Evolutionary conservation across 2,797 vertebrate species (phyloP), one percentile per base, ranked within the genome.

Genomic region (Helarctos malayanus): DNA sequence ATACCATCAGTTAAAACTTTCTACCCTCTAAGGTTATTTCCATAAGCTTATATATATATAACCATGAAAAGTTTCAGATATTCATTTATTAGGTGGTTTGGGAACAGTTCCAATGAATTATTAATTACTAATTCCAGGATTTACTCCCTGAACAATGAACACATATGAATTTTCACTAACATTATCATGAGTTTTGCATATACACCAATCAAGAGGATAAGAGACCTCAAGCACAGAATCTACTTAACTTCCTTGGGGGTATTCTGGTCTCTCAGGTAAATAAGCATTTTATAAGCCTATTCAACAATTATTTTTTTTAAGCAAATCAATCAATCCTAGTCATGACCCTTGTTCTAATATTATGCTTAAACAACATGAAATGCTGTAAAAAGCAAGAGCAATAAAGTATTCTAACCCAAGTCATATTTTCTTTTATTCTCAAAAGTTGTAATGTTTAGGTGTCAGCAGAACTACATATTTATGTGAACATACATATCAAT

Each of bases 31-130:
- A 79, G 75, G 35, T 69, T 90, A 76, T 89, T 92, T 91, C 80
- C 15, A 59, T 13, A 89, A 47, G 1, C 0, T 49, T 1, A 91
- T 32, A 35, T 71, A 87, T 56, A 63, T 75, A 13, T 16, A 63
- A 68, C 19, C 3, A 38, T 15, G 49, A 29, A 89, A 84, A 65
- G 73, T 85, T 94, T 89, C 49, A 94, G 47, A 89, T 69, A 93
- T 35, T 89, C 56, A 92, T 59, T 96, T 87, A 80, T 83, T 68
- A 79, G 68, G 45, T 92, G 32, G 38, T 82, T 94, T 86, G 49
- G 68, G 86, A 95, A 92, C 14, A 93, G 81, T 91, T 95, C 21
- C 65, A 95, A 56, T 21, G 35, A 85, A 96, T 93, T 92, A 82
- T 49, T 82, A 88, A 95, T 91, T 93, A 52, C 82, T 96, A 68